Conservation (phyloP, 2,113 vertebrate species). For the Xenopus laevis region DNA sequence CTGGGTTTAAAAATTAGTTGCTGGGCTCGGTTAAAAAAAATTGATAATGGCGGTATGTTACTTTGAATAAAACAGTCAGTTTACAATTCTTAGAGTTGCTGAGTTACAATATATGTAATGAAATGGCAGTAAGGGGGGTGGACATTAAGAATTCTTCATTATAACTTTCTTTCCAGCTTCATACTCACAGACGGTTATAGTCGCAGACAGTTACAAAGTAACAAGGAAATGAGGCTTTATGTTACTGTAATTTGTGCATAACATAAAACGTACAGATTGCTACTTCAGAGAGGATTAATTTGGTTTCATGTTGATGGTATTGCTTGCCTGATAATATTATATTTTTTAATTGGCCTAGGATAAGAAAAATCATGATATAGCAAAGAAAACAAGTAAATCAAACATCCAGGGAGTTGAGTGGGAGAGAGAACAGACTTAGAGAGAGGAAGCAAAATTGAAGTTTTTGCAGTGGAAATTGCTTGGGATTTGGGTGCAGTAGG, state of each 20-base stretch:
- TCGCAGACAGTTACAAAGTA: not conserved
- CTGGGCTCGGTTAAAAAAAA: too few relatives aligned
- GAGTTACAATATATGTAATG: too few relatives aligned
- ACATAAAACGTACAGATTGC: not conserved
- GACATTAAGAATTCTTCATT: too few relatives aligned
- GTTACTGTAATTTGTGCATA: not conserved
- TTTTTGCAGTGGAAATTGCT: too few relatives aligned
- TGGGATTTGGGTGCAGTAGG: too few relatives aligned
- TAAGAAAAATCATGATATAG: slow-evolving; percentile 25
- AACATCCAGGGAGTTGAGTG: not conserved
- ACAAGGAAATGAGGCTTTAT: not conserved
- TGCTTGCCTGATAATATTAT: not conserved
- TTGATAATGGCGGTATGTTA: too few relatives aligned
- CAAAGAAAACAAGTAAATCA: slow-evolving; percentile 2
- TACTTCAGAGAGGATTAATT: not conserved
- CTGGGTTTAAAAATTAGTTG: too few relatives aligned
- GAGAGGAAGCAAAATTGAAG: not conserved
- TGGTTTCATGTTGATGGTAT: not conserved
- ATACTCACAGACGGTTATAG: slow-evolving; percentile 18
- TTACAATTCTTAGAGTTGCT: too few relatives aligned
- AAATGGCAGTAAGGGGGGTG: too few relatives aligned
- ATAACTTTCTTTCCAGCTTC: not conserved
- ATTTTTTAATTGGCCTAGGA: not conserved
- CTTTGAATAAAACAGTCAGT: too few relatives aligned
- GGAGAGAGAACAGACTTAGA: not conserved